Percentiles rank a stretch among this genome's conserved stretches.
Evolutionary conservation across 2,797 vertebrate genomes (phyloP).

Genomic region (Champsocephalus esox): DNA sequence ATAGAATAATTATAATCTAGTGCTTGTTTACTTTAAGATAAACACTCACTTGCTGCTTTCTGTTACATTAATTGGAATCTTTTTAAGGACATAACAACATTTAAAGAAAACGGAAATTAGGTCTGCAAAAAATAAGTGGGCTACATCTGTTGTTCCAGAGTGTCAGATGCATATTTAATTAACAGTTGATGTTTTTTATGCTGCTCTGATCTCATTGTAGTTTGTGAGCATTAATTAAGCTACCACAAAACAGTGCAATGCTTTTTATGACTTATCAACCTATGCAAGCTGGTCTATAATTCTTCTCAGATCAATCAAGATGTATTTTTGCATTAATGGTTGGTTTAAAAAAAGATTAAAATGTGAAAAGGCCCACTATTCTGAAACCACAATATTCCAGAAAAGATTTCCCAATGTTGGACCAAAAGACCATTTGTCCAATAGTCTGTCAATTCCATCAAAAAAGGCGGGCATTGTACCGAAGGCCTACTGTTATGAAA

Average conservation of each 20-base stretch:
- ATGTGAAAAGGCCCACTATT: no score
- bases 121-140: not conserved
- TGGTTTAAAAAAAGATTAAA: no score
- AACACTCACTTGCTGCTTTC: not conserved
- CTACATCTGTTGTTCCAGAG: conserved; percentile 8
- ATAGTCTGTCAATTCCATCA: no score
- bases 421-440: no score
- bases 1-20: not conserved
- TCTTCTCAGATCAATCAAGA: conserved; percentile 1
- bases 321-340: not conserved
- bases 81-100: conserved; percentile 2
- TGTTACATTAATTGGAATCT: not conserved
- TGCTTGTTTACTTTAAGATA: not conserved
- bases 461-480: no score
- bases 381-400: no score
- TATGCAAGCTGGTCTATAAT: not conserved
- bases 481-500: no score
- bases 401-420: no score
- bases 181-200: not conserved
- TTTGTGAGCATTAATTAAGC: conserved; percentile 6
- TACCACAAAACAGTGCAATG: not conserved
- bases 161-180: conserved; percentile 4
- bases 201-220: conserved; percentile 1
- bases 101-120: not conserved
- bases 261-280: not conserved